phyloP scores from a whole-genome alignment of 2,888 invertebrate genomes.

The Temnothorax unifasciatus region DNA sequence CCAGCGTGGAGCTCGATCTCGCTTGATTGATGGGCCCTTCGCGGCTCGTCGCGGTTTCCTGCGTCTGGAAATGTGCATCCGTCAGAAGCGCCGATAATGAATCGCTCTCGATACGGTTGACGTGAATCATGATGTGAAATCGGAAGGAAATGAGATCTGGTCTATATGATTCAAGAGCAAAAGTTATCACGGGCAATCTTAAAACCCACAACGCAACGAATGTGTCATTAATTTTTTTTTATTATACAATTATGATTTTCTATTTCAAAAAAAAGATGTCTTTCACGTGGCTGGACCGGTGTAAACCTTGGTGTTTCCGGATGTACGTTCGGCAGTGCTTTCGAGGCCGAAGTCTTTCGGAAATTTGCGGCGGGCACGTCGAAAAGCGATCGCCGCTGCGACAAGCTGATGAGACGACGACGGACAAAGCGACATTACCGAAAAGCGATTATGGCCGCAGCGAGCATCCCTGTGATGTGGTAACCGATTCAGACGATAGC shows the following conservation, averaged over 20 bases:
- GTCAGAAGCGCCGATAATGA: constrained; percentile 25
- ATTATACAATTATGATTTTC: background rate
- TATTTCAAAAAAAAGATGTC: background rate
- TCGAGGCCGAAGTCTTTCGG: constrained; percentile 79
- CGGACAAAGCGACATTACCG: constrained; percentile 74
- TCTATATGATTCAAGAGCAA: background rate
- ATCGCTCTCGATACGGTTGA: constrained; percentile 1
- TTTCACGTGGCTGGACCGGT: background rate
- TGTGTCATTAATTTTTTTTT: background rate
- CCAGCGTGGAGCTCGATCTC: constrained; percentile 40
- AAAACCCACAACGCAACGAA: background rate
- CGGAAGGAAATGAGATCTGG: background rate
- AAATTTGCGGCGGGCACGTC: constrained; percentile 81
- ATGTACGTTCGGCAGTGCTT: background rate
- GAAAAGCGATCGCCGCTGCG: constrained; percentile 81
- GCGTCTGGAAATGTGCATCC: constrained; percentile 47
- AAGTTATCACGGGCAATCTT: background rate
- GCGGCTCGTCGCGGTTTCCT: constrained; percentile 50
- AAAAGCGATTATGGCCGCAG: constrained; percentile 28
- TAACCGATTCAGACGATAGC: constrained; percentile 22
- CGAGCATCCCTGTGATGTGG: constrained; percentile 63
- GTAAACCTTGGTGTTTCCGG: constrained; percentile 6
- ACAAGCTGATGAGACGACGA: constrained; percentile 79
- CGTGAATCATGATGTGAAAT: background rate
- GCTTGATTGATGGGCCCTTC: constrained; percentile 59